A percentile compares a stretch with the other conserved stretches of the same genome.
Evolutionary conservation across 2,113 vertebrate species (phyloP).

Genomic region (Salvelinus namaycush): DNA sequence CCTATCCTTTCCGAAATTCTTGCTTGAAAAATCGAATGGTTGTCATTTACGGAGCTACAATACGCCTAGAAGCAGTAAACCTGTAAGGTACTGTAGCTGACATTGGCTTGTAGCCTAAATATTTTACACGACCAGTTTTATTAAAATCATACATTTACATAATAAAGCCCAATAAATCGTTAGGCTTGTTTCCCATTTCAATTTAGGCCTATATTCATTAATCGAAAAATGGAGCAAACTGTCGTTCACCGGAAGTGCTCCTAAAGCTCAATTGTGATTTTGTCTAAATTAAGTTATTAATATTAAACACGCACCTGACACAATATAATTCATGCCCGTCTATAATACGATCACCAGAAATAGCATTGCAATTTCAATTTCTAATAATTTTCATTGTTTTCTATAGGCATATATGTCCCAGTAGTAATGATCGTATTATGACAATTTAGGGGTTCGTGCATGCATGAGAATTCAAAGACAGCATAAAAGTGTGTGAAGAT

Average conservation of each 20-base stretch:
- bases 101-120: no score
- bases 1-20: no score
- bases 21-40: no score
- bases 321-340: not conserved
- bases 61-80: not conserved
- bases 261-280: slow-evolving; percentile 5
- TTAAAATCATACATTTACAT: not conserved
- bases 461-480: not conserved
- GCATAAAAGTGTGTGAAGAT: not conserved
- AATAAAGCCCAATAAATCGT: not conserved
- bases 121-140: not conserved
- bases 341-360: no score
- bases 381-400: not conserved
- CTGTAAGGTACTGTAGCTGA: no score
- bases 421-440: no score
- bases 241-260: not conserved
- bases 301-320: slow-evolving; percentile 9
- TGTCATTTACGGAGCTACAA: not conserved
- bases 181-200: not conserved
- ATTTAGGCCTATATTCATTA: not conserved
- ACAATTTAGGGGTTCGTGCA: no score
- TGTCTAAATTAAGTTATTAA: slow-evolving; percentile 1
- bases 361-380: not conserved
- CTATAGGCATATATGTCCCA: not conserved
- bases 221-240: not conserved